Conservation (phyloP, 2,113 vertebrate species). For the Sinocyclocheilus maitianheensis region DNA sequence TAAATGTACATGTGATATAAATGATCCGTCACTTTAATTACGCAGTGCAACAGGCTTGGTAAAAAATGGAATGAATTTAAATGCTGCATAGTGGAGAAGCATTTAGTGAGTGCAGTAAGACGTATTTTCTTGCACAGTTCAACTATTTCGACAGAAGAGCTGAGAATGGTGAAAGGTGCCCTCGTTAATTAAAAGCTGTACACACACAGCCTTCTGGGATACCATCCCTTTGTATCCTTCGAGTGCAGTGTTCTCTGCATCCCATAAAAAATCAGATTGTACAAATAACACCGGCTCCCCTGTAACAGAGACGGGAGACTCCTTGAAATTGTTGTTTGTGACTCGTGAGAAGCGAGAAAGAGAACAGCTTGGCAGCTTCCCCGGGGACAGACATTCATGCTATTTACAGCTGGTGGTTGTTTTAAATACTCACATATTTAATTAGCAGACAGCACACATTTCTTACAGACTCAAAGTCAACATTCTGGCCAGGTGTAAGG, state of each 20-base stretch:
- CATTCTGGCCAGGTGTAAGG: conserved; percentile 37
- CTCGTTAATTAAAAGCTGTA: conserved; percentile 72
- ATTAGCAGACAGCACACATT: conserved; percentile 69
- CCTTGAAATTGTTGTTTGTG: conserved; percentile 67
- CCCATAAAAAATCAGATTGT: conserved; percentile 60
- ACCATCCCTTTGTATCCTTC: conserved; percentile 56
- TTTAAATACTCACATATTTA: conserved; percentile 83
- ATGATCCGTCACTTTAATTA: background rate
- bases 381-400: conserved; percentile 70
- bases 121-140: background rate
- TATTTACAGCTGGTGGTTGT: conserved; percentile 75
- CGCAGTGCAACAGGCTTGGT: background rate
- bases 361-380: conserved; percentile 76
- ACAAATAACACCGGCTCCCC: conserved; percentile 67
- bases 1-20: background rate
- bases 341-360: conserved; percentile 42
- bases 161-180: conserved; percentile 25
- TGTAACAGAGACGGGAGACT: conserved; percentile 66
- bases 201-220: conserved; percentile 62
- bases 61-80: background rate
- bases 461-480: conserved; percentile 45
- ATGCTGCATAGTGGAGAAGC: background rate
- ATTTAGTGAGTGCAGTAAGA: background rate
- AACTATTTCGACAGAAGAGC: background rate
- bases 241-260: conserved; percentile 67